Evolutionary conservation across 2,888 invertebrate genomes (phyloP).

Genomic region (Acanthosepion lycidas): DNA sequence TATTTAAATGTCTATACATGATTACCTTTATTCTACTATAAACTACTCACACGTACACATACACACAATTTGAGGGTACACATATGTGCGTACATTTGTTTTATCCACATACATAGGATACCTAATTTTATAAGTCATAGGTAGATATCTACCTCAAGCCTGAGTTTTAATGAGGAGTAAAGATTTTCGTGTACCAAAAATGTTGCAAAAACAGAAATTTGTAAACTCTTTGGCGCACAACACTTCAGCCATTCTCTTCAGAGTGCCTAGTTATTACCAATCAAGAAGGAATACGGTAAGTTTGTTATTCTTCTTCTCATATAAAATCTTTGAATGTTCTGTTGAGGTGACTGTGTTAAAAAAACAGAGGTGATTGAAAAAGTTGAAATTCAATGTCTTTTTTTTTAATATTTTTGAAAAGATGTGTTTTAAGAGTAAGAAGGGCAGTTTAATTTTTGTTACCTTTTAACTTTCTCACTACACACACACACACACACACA

Average conservation of each 20-base stretch:
- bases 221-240: neutral
- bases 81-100: neutral
- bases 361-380: too few species aligned
- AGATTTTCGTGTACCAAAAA: neutral
- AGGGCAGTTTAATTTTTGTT: neutral
- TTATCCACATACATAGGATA: neutral
- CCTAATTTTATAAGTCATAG: neutral
- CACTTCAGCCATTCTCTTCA: neutral
- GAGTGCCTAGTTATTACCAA: conserved; percentile 9
- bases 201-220: conserved; percentile 4
- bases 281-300: conserved; percentile 21
- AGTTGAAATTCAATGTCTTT: neutral
- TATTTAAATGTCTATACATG: neutral
- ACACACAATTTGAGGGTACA: neutral
- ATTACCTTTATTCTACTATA: neutral
- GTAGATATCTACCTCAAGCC: neutral
- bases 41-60: neutral
- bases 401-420: neutral
- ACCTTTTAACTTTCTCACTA: neutral
- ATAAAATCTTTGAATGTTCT: neutral
- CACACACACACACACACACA: neutral
- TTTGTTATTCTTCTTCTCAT: neutral
- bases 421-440: neutral
- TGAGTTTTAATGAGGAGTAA: neutral
- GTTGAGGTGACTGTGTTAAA: neutral